Percentiles rank a stretch among this genome's conserved stretches.
These are phyloP conservation scores for Thymelicus acteon DNA, from an alignment of 2,888 invertebrate genomes.

Conservation along the genomic window DNA sequence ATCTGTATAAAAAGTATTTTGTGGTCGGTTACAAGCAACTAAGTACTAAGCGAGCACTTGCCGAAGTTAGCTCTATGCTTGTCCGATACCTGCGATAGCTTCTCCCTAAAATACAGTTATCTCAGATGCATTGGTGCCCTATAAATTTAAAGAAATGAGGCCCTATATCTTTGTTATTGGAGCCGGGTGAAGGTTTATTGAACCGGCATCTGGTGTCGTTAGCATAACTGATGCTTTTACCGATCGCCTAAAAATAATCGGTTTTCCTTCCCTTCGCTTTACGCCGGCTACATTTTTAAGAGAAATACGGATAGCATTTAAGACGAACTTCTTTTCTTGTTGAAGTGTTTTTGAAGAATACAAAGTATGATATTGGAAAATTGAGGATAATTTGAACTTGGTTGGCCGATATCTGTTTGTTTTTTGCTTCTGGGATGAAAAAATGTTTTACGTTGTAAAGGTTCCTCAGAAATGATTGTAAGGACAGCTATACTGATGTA, in stretches of 20 bases:
- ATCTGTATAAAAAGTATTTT: too few relatives aligned
- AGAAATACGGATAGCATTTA: slow-evolving; percentile 6
- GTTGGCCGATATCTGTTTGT: too few relatives aligned
- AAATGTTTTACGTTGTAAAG: too few relatives aligned
- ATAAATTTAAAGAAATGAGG: slow-evolving; percentile 34
- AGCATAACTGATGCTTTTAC: slow-evolving; percentile 40
- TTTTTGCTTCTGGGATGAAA: background rate
- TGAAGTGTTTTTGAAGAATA: background rate
- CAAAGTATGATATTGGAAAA: background rate
- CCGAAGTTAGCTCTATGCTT: too few relatives aligned
- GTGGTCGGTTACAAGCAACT: too few relatives aligned
- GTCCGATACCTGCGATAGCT: too few relatives aligned
- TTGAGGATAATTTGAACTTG: background rate
- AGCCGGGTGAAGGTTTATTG: slow-evolving; percentile 39
- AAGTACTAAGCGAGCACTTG: too few relatives aligned
- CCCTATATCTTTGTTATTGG: slow-evolving; percentile 41
- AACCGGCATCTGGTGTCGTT: slow-evolving; percentile 50
- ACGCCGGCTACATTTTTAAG: slow-evolving; percentile 5
- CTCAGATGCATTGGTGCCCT: background rate
- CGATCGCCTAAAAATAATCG: slow-evolving; percentile 39
- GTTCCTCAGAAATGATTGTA: too few relatives aligned
- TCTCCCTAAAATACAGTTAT: background rate
- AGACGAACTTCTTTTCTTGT: slow-evolving; percentile 5
- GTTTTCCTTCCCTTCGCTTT: slow-evolving; percentile 22
- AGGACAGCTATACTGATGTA: too few relatives aligned